Evolutionary conservation across 2,113 vertebrate species (phyloP), one percentile per base, ranked within the genome.

Genomic region (Sitta europaea): DNA sequence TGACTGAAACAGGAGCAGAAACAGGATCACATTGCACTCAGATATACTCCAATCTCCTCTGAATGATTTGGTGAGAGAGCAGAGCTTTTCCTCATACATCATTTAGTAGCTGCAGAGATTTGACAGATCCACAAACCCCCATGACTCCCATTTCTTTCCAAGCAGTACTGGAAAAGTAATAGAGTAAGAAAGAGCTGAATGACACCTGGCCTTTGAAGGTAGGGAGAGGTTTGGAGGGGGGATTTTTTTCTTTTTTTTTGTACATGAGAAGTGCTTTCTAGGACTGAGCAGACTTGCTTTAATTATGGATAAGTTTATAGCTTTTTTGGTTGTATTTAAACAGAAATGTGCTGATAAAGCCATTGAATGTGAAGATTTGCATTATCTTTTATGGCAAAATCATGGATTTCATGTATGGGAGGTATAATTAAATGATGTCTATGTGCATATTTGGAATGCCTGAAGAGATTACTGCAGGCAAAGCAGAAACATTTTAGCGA

Each of bases 101-200:
- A 73, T 90, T 92, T 84, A 90, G 35, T 47, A 86, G 38, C 59
- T 89, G 28, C 36, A 87, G 47, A 70, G 55, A 57, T 58, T 74
- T 67, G 36, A 73, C 25, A 80, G 36, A 51, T 90, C 48, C 80
- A 45, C 31, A 68, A 55, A 67, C 92, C 38, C 51, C 42, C n/a
- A 20, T 24, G 36, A 50, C 38, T 86, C 28, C 54, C 7, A 70
- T 72, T 75, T 70, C 58, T 84, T 33, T 84, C 38, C 84, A 11
- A 89, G 28, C 47, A 76, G 27, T 42, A 28, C 29, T 62, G 33
- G 33, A 77, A 89, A 58, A 63, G 17, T 67, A 65, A 80, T 72
- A 59, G 16, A 57, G 50, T 33, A 57, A n/a, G 81, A 57, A 81
- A 88, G 77, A 40, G 3, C 47, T 50, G 70, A 54, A 54, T 77